A percentile compares a stretch with the other conserved stretches of the same genome.
phyloP scores from a whole-genome alignment of 2,113 vertebrate species.

The Prionailurus viverrinus region DNA sequence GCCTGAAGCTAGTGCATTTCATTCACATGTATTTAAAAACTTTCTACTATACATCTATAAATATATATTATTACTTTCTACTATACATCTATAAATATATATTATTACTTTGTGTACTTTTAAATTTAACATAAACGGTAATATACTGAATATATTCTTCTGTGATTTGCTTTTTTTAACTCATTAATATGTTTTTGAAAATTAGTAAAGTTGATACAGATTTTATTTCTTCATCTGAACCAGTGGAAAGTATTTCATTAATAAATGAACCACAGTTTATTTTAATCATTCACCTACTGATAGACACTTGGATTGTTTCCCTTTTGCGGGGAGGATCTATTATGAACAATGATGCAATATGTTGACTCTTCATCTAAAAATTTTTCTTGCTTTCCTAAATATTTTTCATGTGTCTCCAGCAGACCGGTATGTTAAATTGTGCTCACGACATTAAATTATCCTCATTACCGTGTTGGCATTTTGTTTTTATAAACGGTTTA shows the following conservation, averaged over 20 bases:
- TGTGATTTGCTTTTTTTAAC: not conserved
- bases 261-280: not conserved
- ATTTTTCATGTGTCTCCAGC: not conserved
- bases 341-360: not conserved
- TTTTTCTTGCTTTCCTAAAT: conserved; percentile 8
- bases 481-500: not conserved
- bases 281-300: not conserved
- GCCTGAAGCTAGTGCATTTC: not conserved
- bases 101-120: not conserved
- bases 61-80: not conserved
- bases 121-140: not conserved
- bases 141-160: not conserved
- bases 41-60: not conserved
- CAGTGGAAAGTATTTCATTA: not conserved
- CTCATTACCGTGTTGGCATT: not conserved
- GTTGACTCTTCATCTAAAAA: not conserved
- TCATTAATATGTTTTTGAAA: not conserved
- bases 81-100: not conserved
- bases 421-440: not conserved
- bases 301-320: not conserved
- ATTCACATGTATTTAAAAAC: not conserved
- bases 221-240: not conserved
- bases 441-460: not conserved
- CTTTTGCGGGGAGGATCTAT: not conserved
- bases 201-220: not conserved